Conservation (phyloP, 1,140 invertebrate genomes). For the Ostrea edulis region DNA sequence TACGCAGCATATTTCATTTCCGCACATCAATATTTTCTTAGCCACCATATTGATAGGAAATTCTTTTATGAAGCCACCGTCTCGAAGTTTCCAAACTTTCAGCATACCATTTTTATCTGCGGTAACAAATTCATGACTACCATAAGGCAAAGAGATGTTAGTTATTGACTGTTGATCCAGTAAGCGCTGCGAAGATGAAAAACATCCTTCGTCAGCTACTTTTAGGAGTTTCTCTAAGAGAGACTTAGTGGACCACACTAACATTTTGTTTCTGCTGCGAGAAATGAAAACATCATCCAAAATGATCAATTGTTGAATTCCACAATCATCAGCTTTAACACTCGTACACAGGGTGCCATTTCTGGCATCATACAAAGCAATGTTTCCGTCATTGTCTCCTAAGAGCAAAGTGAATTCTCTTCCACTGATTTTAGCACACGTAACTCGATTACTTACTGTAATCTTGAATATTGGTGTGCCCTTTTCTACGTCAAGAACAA, state of each 20-base stretch:
- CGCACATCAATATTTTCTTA: conserved; percentile 50
- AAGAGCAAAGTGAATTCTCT: conserved; percentile 59
- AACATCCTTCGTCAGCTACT: neutral
- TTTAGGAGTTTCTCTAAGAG: conserved; percentile 35
- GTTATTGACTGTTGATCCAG: conserved; percentile 55
- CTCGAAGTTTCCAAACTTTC: conserved; percentile 59
- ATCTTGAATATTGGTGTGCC: conserved; percentile 16
- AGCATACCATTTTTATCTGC: conserved; percentile 53
- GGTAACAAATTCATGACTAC: conserved; percentile 59
- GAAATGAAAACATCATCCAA: conserved; percentile 57
- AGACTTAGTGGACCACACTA: conserved; percentile 53
- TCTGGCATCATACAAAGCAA: conserved; percentile 58
- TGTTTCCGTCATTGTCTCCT: conserved; percentile 57
- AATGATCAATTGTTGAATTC: conserved; percentile 46
- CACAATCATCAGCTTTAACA: conserved; percentile 53
- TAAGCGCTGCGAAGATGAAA: conserved; percentile 22
- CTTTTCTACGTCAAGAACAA: conserved; percentile 29
- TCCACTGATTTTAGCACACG: conserved; percentile 59
- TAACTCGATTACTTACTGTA: conserved; percentile 39
- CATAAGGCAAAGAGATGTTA: conserved; percentile 48
- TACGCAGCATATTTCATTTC: conserved; percentile 44
- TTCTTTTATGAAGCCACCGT: conserved; percentile 24
- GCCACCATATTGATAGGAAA: conserved; percentile 54
- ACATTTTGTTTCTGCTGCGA: conserved; percentile 46
- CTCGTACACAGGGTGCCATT: conserved; percentile 46